These are phyloP conservation scores for Periplaneta americana DNA, from an alignment of 1,140 invertebrate genomes.

Conservation along the genomic window DNA sequence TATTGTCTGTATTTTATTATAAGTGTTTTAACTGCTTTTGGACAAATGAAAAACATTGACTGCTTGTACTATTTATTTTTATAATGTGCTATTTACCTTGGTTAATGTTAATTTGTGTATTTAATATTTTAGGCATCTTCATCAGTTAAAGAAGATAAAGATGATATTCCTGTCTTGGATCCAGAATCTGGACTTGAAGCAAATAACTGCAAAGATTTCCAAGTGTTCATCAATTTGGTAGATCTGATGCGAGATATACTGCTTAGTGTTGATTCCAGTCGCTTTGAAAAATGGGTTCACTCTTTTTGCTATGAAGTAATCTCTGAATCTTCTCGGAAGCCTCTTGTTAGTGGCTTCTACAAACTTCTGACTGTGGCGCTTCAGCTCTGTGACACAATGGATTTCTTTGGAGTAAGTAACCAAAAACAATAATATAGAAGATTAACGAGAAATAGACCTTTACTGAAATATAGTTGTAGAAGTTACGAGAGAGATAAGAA, in stretches of 20 bases:
- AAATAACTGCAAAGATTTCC: slow-evolving; percentile 52
- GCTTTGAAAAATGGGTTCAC: slow-evolving; percentile 43
- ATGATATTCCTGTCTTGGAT: slow-evolving; percentile 36
- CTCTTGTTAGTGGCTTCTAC: slow-evolving; percentile 52
- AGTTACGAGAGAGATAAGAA: too few relatives aligned
- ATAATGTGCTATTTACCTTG: too few relatives aligned
- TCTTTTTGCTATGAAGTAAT: slow-evolving; percentile 48
- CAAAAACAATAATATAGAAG: too few relatives aligned
- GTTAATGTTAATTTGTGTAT: too few relatives aligned
- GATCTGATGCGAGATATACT: slow-evolving; percentile 56
- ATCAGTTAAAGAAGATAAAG: too few relatives aligned
- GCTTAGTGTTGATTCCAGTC: slow-evolving; percentile 30
- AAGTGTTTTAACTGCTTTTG: too few relatives aligned
- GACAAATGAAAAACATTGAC: too few relatives aligned
- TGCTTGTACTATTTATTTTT: too few relatives aligned
- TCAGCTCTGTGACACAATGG: slow-evolving; percentile 31
- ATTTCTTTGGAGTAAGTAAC: slow-evolving; percentile 26
- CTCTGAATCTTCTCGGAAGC: slow-evolving; percentile 44
- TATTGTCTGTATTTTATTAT: too few relatives aligned
- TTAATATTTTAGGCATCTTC: too few relatives aligned
- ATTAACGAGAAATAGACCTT: too few relatives aligned
- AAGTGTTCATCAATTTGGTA: slow-evolving; percentile 61
- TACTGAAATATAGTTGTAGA: too few relatives aligned
- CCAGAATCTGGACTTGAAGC: slow-evolving; percentile 43
- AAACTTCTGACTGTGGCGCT: slow-evolving; percentile 42